phyloP scores from a whole-genome alignment of 2,888 invertebrate genomes.

The Dynastes hyllus region DNA sequence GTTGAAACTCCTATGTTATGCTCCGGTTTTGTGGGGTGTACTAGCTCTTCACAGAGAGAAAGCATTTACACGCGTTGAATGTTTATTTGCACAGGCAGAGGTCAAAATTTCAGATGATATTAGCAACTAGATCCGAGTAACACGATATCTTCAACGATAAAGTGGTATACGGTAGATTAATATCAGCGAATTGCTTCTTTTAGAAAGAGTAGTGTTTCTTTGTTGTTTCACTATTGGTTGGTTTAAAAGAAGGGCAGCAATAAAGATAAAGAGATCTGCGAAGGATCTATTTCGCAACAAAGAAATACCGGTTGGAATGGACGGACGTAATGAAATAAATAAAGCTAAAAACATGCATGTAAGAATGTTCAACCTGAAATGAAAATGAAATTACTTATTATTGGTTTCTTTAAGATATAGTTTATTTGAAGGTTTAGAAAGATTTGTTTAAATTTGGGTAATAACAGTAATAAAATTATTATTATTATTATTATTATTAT shows the following conservation, averaged over 20 bases:
- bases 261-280: constrained; percentile 22
- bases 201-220: neutral
- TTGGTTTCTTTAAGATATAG: neutral
- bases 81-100: neutral
- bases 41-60: constrained; percentile 48
- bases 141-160: too few species aligned
- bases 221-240: neutral
- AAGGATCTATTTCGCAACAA: constrained; percentile 26
- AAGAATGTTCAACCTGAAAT: neutral
- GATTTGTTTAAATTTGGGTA: neutral
- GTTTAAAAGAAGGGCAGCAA: neutral
- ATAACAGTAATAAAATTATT: neutral
- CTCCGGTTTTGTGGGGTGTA: constrained; percentile 56
- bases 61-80: neutral
- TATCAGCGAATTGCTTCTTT: neutral
- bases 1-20: constrained; percentile 57
- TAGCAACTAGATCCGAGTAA: too few species aligned
- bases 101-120: too few species aligned
- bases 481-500: too few species aligned
- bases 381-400: neutral
- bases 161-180: neutral
- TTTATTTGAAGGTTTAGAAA: too few species aligned
- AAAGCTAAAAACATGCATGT: neutral
- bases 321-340: constrained; percentile 15
- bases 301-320: neutral